phyloP scores from a whole-genome alignment of 2,113 vertebrate genomes.

The Nerophis ophidion region DNA sequence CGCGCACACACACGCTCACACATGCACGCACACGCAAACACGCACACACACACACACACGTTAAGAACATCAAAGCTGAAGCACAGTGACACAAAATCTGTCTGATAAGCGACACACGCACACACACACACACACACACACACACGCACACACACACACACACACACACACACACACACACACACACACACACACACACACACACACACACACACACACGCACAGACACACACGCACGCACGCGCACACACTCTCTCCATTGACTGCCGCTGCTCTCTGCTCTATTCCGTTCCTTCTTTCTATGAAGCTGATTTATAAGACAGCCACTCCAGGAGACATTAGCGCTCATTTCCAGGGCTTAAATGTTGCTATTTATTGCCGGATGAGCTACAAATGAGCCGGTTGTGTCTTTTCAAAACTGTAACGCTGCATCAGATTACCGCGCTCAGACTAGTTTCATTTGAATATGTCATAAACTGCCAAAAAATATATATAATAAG shows the following conservation, averaged over 20 bases:
- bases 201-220: constrained; percentile 14
- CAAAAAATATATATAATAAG: background rate
- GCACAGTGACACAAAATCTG: constrained; percentile 61
- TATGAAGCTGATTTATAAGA: constrained; percentile 47
- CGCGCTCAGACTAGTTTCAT: background rate
- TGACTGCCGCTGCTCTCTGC: constrained; percentile 25
- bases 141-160: constrained; percentile 12
- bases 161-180: constrained; percentile 9
- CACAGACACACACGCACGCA: constrained; percentile 20
- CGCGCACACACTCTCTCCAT: constrained; percentile 20
- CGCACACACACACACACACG: constrained; percentile 24
- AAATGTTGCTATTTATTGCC: constrained; percentile 38
- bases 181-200: constrained; percentile 27
- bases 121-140: constrained; percentile 14
- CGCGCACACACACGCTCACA: constrained; percentile 19
- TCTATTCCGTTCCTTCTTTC: constrained; percentile 31
- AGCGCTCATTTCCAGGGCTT: constrained; percentile 39
- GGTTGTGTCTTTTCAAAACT: constrained; percentile 23
- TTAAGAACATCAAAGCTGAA: constrained; percentile 68
- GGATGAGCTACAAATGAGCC: constrained; percentile 42
- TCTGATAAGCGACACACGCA: constrained; percentile 45
- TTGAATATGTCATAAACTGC: background rate
- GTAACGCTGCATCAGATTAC: constrained; percentile 10
- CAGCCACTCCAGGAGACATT: constrained; percentile 38
- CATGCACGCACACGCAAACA: background rate